These are phyloP conservation scores for Loripinus fragilis DNA, from an alignment of 2,888 invertebrate species.

Conservation along the genomic window DNA sequence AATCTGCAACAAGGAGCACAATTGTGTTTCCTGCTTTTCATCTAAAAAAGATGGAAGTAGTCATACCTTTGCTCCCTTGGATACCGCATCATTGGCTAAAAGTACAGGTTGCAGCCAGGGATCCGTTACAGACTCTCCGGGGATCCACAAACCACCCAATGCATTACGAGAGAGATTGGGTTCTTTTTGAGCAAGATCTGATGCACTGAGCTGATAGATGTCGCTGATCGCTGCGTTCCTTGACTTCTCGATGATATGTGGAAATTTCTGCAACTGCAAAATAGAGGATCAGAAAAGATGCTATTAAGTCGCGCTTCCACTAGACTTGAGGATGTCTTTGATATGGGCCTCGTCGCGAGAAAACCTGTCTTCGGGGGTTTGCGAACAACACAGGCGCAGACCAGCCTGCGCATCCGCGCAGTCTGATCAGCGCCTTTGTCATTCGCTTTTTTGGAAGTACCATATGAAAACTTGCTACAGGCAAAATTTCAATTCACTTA, in stretches of 20 bases:
- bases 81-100: conserved; percentile 69
- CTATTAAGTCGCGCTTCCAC: not conserved
- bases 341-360: too few species aligned
- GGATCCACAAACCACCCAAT: conserved; percentile 71
- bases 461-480: too few species aligned
- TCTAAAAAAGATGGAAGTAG: too few species aligned
- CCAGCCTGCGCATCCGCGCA: too few species aligned
- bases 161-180: conserved; percentile 61
- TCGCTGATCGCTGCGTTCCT: conserved; percentile 44
- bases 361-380: too few species aligned
- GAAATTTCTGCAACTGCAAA: conserved; percentile 36
- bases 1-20: too few species aligned
- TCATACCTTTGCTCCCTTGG: conserved; percentile 70
- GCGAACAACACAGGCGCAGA: too few species aligned
- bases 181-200: conserved; percentile 66
- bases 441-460: too few species aligned
- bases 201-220: conserved; percentile 48
- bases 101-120: conserved; percentile 70
- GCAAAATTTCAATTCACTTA: too few species aligned
- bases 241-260: conserved; percentile 35
- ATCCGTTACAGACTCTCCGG: conserved; percentile 72
- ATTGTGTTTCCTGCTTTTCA: too few species aligned
- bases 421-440: too few species aligned
- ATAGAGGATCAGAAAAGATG: not conserved
- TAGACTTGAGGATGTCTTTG: too few species aligned